phyloP scores from a whole-genome alignment of 2,113 vertebrate species.

The Colius striatus region DNA sequence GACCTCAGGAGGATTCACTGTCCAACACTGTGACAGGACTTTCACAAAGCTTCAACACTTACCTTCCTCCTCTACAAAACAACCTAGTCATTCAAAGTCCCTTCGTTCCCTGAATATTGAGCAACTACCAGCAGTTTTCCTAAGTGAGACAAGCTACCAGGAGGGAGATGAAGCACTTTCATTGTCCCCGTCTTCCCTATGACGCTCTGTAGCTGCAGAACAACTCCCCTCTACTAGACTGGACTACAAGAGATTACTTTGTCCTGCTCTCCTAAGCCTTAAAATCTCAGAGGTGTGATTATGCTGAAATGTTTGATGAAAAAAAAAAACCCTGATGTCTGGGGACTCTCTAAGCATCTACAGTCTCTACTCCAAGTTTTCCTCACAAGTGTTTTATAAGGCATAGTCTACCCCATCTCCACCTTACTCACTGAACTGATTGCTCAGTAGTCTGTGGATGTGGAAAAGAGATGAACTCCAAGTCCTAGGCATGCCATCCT shows the following conservation, averaged over 20 bases:
- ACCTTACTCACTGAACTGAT: not conserved
- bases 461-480: not conserved
- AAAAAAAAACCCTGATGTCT: not conserved
- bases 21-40: not conserved
- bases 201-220: not conserved
- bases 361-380: not conserved
- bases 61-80: not conserved
- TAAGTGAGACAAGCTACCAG: not conserved
- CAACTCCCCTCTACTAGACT: not conserved
- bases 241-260: not conserved
- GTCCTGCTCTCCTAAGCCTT: not conserved
- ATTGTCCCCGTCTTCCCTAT: not conserved
- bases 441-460: not conserved
- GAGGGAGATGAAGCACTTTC: not conserved
- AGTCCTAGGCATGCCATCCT: no score
- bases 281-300: not conserved
- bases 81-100: not conserved
- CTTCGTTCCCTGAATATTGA: not conserved
- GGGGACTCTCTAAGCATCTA: accelerated
- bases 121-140: not conserved
- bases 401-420: not conserved
- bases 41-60: not conserved
- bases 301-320: not conserved
- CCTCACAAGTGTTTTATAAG: not conserved
- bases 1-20: not conserved